Conservation (phyloP, 1,140 invertebrate species). For the Drosophila teissieri region DNA sequence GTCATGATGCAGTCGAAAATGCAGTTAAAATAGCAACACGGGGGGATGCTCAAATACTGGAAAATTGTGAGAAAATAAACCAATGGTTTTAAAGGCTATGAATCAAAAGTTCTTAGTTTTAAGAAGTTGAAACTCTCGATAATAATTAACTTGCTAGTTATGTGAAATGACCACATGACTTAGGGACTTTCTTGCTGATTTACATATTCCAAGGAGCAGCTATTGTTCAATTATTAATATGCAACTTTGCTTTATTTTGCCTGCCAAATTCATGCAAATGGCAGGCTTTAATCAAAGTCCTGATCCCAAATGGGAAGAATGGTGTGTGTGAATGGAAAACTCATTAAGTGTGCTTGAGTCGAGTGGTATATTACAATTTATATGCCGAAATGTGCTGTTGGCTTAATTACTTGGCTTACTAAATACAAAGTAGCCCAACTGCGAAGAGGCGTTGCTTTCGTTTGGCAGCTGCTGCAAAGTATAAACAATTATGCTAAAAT, state of each 20-base stretch:
- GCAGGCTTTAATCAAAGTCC: not conserved
- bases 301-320: conserved; percentile 16
- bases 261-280: conserved; percentile 1
- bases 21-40: not conserved
- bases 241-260: conserved; percentile 3
- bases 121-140: too few species aligned
- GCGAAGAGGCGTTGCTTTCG: conserved; percentile 48
- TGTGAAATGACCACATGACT: too few species aligned
- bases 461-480: conserved; percentile 70
- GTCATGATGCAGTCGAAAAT: conserved; percentile 15
- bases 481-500: conserved; percentile 82
- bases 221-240: not conserved
- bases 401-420: conserved; percentile 50
- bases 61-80: not conserved
- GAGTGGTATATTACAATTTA: conserved; percentile 31
- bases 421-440: conserved; percentile 34
- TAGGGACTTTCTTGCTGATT: not conserved
- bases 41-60: not conserved
- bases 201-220: not conserved
- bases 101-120: too few species aligned
- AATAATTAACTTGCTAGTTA: too few species aligned
- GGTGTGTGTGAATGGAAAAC: conserved; percentile 25
- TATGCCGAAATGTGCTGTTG: conserved; percentile 30
- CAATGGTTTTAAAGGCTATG: not conserved
- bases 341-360: conserved; percentile 16